phyloP scores from a whole-genome alignment of 2,797 vertebrate species.

The Amphiprion clarkii region DNA sequence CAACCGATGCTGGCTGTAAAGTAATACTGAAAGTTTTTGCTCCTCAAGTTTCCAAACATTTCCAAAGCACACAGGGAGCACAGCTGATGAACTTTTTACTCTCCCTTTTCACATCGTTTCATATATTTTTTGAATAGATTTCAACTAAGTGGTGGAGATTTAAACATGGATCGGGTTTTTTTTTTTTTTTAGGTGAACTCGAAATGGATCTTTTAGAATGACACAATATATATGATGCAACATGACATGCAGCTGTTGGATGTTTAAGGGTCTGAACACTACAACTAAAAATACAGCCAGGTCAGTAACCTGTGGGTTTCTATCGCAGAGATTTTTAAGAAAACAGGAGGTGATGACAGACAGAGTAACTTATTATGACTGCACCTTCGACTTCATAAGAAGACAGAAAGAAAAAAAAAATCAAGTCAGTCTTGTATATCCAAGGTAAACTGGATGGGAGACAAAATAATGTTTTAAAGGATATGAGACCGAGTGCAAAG shows the following conservation, averaged over 20 bases:
- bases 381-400: background rate
- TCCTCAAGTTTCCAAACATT: background rate
- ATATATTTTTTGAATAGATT: background rate
- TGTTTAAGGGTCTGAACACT: background rate
- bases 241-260: background rate
- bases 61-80: conserved; percentile 12
- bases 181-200: background rate
- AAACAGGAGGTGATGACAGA: background rate
- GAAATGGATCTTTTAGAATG: background rate
- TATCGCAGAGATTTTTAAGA: no score
- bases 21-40: conserved; percentile 18
- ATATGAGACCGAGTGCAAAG: background rate
- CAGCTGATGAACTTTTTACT: background rate
- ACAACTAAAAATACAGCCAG: no score
- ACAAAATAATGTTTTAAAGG: conserved; percentile 7
- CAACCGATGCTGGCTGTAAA: conserved; percentile 30
- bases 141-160: background rate
- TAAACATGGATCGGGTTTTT: background rate
- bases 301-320: no score
- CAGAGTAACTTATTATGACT: background rate
- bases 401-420: background rate
- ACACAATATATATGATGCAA: background rate
- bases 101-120: background rate
- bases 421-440: background rate
- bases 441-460: background rate